phyloP scores from a whole-genome alignment of 2,797 vertebrate genomes.

The Brachymystax lenok region DNA sequence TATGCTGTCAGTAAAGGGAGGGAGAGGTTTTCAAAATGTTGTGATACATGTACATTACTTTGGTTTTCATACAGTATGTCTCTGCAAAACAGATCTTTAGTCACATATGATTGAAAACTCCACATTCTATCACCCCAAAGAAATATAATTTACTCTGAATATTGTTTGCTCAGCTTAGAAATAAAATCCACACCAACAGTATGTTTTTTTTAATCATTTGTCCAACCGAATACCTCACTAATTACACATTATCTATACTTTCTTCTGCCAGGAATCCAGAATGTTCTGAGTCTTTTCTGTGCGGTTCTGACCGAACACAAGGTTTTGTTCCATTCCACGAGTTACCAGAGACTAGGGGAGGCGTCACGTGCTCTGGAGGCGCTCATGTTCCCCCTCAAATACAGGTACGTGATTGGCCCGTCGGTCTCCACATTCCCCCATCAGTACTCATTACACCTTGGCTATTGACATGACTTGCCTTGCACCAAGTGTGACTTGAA shows the following conservation, averaged over 20 bases:
- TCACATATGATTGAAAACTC: no score
- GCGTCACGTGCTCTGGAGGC: constrained; percentile 93
- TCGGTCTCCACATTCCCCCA: constrained; percentile 8
- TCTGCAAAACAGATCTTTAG: no score
- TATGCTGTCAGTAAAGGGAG: background rate
- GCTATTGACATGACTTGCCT: background rate
- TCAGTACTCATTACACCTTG: constrained; percentile 21
- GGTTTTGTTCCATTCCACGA: constrained; percentile 96
- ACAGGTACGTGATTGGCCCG: constrained; percentile 80
- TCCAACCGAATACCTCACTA: constrained; percentile 46
- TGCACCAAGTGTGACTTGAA: constrained; percentile 3
- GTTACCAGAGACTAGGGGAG: constrained; percentile 96
- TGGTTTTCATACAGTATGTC: no score
- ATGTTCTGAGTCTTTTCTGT: constrained; percentile 95
- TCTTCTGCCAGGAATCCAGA: constrained; percentile 89
- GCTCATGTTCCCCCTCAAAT: constrained; percentile 97
- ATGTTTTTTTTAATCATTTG: constrained; percentile 37
- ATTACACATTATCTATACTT: constrained; percentile 40
- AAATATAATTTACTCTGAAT: background rate
- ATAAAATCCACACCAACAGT: constrained; percentile 28
- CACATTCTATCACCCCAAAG: background rate
- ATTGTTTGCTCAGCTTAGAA: constrained; percentile 41
- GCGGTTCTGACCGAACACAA: constrained; percentile 98
- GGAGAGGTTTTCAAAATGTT: background rate
- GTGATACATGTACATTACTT: no score